A percentile compares a stretch with the other conserved stretches of the same genome.
phyloP scores from a whole-genome alignment of 2,797 vertebrate species.

The Anguilla marmorata region DNA sequence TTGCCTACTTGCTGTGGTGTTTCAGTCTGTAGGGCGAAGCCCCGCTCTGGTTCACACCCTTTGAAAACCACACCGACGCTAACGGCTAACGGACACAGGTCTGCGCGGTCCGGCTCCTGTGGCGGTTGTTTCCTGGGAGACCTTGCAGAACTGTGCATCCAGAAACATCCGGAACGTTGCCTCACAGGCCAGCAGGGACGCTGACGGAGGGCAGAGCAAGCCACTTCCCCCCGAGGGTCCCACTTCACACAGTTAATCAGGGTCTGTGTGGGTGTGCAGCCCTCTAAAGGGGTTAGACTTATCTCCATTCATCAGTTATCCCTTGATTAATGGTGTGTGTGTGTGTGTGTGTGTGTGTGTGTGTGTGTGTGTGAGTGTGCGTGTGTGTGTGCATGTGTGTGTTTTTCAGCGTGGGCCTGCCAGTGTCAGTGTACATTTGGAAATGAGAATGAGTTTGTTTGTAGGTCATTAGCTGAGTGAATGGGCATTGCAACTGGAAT shows the following conservation, averaged over 20 bases:
- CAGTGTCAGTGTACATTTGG: background rate
- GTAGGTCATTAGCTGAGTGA: background rate
- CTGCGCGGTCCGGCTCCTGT: background rate
- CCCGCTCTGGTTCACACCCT: background rate
- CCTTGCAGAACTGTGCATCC: background rate
- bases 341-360: background rate
- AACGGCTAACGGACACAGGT: background rate
- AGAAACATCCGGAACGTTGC: background rate
- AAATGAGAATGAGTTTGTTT: background rate
- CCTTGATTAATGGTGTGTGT: background rate
- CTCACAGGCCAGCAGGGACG: background rate
- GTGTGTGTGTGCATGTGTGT: background rate
- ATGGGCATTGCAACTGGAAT: background rate
- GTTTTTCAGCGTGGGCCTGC: background rate
- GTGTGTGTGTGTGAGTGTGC: slow-evolving; percentile 3
- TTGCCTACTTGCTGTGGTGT: background rate
- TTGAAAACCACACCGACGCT: background rate
- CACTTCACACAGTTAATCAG: background rate
- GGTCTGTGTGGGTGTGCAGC: background rate
- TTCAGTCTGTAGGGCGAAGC: background rate
- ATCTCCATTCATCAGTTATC: background rate
- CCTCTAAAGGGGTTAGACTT: background rate
- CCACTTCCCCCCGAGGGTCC: background rate
- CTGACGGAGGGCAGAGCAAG: background rate
- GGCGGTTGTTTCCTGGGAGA: background rate